These are phyloP conservation scores for Yponomeuta sedellus DNA, from an alignment of 2,888 invertebrate genomes.

Conservation along the genomic window DNA sequence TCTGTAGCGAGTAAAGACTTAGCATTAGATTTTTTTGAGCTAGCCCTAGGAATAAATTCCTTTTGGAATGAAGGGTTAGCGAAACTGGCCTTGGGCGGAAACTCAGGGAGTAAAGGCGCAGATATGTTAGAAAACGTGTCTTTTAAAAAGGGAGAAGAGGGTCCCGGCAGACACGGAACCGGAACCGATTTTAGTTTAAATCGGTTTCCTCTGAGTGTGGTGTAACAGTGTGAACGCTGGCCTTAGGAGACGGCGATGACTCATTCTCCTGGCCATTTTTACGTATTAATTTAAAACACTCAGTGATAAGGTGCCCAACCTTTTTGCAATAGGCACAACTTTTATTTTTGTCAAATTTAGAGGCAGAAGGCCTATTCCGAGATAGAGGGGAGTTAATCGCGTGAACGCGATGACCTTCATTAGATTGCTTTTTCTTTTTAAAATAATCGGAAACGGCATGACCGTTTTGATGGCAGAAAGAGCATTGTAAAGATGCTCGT, in stretches of 20 bases:
- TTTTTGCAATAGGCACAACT: neutral
- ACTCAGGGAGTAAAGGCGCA: too few species aligned
- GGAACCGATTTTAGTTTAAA: too few species aligned
- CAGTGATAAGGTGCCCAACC: neutral
- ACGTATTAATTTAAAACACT: neutral
- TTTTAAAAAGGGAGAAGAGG: too few species aligned
- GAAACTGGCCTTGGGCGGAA: too few species aligned
- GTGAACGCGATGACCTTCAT: neutral
- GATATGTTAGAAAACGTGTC: too few species aligned
- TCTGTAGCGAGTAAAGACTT: too few species aligned
- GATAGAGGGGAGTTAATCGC: too few species aligned
- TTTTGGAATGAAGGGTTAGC: too few species aligned
- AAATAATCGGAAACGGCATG: neutral
- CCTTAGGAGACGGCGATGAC: neutral
- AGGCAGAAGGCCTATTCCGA: neutral
- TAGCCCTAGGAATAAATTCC: too few species aligned
- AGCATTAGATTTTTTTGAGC: too few species aligned
- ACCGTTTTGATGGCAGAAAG: neutral
- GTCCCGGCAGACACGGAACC: too few species aligned
- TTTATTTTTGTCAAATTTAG: neutral
- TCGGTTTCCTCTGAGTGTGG: too few species aligned
- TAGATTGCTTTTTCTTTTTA: neutral
- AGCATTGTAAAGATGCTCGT: neutral
- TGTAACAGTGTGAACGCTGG: neutral
- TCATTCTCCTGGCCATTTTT: neutral